Evolutionary conservation across 2,797 vertebrate species (phyloP).

Genomic region (Mus minutoides): DNA sequence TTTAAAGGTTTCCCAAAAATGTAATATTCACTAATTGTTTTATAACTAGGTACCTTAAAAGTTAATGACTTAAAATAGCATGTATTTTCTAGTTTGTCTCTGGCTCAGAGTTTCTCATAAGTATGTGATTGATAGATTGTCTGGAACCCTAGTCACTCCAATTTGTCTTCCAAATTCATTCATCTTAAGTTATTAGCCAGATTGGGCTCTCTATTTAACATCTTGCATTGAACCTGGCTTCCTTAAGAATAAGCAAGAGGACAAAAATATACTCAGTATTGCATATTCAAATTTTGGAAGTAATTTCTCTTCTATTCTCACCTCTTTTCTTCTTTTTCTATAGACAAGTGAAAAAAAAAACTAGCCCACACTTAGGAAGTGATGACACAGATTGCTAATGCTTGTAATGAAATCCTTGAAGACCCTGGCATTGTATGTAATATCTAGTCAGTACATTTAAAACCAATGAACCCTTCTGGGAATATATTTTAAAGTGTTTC

Average conservation of each 20-base stretch:
- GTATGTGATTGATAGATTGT: background rate
- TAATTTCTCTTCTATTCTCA: background rate
- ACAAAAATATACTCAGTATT: background rate
- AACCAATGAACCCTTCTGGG: background rate
- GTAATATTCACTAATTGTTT: background rate
- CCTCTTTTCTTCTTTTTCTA: background rate
- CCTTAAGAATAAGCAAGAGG: background rate
- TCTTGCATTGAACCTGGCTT: background rate
- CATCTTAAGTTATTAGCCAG: background rate
- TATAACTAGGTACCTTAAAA: background rate
- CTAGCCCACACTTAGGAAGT: background rate
- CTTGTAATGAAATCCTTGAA: background rate
- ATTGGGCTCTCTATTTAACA: background rate
- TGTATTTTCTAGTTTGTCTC: background rate
- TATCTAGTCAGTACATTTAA: background rate
- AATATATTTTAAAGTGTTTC: conserved; percentile 33
- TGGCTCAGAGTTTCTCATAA: background rate
- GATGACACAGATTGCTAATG: background rate
- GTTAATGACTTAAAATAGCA: background rate
- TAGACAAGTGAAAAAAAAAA: background rate
- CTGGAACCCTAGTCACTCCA: background rate
- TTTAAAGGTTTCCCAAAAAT: background rate
- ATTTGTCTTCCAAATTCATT: background rate
- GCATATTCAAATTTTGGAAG: conserved; percentile 13
- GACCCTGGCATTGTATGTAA: background rate